These are phyloP conservation scores for Molanna angustata DNA, from an alignment of 2,888 invertebrate species.

Conservation along the genomic window DNA sequence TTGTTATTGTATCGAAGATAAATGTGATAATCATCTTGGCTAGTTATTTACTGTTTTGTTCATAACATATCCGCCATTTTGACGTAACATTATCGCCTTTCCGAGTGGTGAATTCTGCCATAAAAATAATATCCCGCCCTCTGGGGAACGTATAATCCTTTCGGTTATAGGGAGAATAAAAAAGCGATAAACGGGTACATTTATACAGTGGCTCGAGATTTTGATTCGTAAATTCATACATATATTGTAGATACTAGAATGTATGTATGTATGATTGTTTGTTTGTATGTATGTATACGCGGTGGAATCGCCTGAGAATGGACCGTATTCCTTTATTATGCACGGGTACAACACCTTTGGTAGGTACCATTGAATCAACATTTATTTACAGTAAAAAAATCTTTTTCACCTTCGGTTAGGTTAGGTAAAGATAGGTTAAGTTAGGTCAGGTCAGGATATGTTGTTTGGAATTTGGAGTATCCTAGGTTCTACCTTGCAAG, in stretches of 20 bases:
- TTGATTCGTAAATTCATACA: neutral
- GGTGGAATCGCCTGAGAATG: neutral
- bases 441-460: too few species aligned
- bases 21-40: neutral
- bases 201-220: slow-evolving; percentile 4
- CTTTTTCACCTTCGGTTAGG: too few species aligned
- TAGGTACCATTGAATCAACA: too few species aligned
- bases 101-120: neutral
- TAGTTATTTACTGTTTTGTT: neutral
- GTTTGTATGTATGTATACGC: neutral
- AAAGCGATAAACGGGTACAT: slow-evolving; percentile 22
- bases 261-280: too few species aligned
- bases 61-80: neutral
- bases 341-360: too few species aligned
- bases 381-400: too few species aligned
- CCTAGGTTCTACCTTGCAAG: too few species aligned
- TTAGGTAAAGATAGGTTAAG: too few species aligned
- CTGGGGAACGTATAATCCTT: neutral
- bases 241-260: too few species aligned
- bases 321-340: neutral
- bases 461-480: too few species aligned
- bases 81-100: neutral
- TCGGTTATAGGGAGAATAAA: slow-evolving; percentile 15
- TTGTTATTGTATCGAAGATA: neutral
- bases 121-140: neutral